Conservation (phyloP, 2,888 invertebrate species). For the Drosophila nigritarsus region DNA sequence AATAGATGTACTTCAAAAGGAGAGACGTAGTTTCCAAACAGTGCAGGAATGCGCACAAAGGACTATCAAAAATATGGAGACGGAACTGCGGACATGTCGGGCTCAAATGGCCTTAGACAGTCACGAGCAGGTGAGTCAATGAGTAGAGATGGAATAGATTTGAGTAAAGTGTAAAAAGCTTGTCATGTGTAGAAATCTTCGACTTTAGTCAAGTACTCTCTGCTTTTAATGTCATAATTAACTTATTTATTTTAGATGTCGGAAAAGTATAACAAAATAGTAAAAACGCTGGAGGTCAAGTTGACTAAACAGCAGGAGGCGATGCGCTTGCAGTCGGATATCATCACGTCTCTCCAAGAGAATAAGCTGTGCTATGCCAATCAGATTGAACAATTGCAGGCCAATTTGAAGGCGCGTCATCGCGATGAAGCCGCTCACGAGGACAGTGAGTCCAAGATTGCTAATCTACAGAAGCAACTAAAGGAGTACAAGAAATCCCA, state of each 20-base stretch:
- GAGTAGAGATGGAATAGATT: neutral
- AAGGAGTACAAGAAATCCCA: conserved; percentile 85
- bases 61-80: conserved; percentile 89
- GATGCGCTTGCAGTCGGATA: conserved; percentile 41
- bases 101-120: conserved; percentile 59
- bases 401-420: conserved; percentile 42
- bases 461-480: conserved; percentile 69
- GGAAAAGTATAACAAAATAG: conserved; percentile 86
- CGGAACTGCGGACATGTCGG: conserved; percentile 87
- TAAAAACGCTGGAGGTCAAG: conserved; percentile 85
- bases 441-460: conserved; percentile 33
- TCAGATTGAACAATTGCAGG: conserved; percentile 64
- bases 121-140: conserved; percentile 62
- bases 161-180: neutral
- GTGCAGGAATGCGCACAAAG: conserved; percentile 89
- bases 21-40: conserved; percentile 88
- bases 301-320: conserved; percentile 43
- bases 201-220: neutral
- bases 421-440: neutral
- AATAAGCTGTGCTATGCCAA: conserved; percentile 59
- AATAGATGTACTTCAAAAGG: conserved; percentile 85
- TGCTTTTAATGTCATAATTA: neutral
- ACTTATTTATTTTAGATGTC: conserved; percentile 82
- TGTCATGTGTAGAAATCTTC: neutral
- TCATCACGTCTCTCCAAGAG: conserved; percentile 58